phyloP scores from a whole-genome alignment of 2,797 vertebrate genomes.

The Trematomus bernacchii region DNA sequence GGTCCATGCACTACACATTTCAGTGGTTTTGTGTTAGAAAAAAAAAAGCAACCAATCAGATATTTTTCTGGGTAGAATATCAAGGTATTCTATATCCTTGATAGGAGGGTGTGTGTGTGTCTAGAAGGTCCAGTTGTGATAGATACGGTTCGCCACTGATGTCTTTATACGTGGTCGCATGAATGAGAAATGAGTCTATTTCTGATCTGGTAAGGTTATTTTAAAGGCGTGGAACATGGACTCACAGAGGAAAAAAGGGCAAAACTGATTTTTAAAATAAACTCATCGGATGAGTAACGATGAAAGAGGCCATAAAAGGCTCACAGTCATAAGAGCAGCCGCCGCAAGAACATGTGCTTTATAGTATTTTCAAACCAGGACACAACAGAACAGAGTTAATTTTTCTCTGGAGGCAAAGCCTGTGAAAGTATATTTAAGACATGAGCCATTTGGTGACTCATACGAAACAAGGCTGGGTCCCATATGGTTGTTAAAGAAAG shows the following conservation, averaged over 20 bases:
- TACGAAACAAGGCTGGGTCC: constrained; percentile 43
- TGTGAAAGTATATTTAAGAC: constrained; percentile 57
- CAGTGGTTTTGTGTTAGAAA: too few species aligned
- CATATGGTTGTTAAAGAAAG: constrained; percentile 56
- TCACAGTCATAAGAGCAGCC: constrained; percentile 35
- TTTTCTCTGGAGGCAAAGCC: constrained; percentile 51
- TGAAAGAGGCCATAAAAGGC: constrained; percentile 48
- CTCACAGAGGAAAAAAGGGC: constrained; percentile 38
- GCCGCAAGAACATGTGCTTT: constrained; percentile 34
- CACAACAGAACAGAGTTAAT: constrained; percentile 49
- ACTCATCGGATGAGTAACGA: constrained; percentile 60
- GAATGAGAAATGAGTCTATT: constrained; percentile 50
- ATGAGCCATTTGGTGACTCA: constrained; percentile 53
- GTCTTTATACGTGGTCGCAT: constrained; percentile 13
- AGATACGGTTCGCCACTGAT: too few species aligned
- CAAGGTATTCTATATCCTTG: too few species aligned
- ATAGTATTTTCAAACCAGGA: constrained; percentile 52
- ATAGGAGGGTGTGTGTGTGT: too few species aligned
- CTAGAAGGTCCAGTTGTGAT: too few species aligned
- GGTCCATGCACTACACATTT: too few species aligned
- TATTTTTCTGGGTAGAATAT: too few species aligned
- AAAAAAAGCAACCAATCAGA: too few species aligned
- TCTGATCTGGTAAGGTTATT: constrained; percentile 37
- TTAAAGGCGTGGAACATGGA: constrained; percentile 49
- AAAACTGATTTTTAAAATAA: constrained; percentile 53